These are phyloP conservation scores for Chydorus sphaericus DNA, from an alignment of 2,888 invertebrate genomes.

Conservation along the genomic window DNA sequence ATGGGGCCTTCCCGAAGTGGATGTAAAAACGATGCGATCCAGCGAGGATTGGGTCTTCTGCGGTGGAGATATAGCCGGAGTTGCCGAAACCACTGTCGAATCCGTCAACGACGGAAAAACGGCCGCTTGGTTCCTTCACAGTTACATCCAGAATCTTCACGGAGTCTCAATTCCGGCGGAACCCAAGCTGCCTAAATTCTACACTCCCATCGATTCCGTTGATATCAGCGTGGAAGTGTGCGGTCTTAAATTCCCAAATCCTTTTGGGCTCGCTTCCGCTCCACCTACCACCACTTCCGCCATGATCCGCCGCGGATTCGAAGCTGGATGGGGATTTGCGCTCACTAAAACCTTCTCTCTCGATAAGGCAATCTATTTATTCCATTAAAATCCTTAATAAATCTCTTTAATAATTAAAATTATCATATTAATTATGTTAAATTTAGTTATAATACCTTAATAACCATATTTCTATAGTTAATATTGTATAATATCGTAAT, in stretches of 20 bases:
- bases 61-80: constrained; percentile 88
- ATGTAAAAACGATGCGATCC: constrained; percentile 60
- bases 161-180: constrained; percentile 43
- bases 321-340: constrained; percentile 95
- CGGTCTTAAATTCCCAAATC: constrained; percentile 86
- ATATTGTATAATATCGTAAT: background rate
- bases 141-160: constrained; percentile 33
- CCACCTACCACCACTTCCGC: constrained; percentile 87
- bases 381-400: too few relatives aligned
- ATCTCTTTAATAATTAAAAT: background rate
- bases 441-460: background rate
- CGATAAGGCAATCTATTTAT: constrained; percentile 89
- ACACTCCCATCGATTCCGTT: constrained; percentile 81
- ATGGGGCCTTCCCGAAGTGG: constrained; percentile 65
- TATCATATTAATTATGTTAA: background rate
- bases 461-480: background rate
- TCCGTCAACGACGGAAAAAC: constrained; percentile 97
- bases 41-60: constrained; percentile 67
- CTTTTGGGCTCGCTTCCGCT: constrained; percentile 93
- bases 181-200: constrained; percentile 76
- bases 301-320: constrained; percentile 89
- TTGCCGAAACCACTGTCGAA: constrained; percentile 94
- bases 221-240: constrained; percentile 87
- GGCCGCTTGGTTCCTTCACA: constrained; percentile 90
- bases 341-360: constrained; percentile 93